Conservation (phyloP, 2,113 vertebrate genomes). For the Nanorana parkeri region DNA sequence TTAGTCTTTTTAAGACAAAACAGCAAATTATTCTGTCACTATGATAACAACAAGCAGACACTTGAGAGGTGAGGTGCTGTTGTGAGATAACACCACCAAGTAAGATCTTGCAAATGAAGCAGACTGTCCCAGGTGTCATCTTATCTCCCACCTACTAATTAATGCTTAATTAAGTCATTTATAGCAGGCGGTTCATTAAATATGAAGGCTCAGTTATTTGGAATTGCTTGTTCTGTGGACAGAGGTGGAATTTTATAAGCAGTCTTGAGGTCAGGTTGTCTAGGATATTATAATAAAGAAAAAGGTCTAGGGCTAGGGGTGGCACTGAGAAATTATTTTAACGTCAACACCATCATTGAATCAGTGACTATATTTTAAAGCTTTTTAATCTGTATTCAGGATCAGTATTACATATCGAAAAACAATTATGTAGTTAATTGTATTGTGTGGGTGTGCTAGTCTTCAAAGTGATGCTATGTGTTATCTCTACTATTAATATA, state of each 20-base stretch:
- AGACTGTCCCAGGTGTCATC: constrained; percentile 54
- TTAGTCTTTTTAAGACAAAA: constrained; percentile 56
- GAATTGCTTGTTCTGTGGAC: constrained; percentile 10
- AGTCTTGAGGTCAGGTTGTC: neutral
- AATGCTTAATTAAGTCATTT: constrained; percentile 53
- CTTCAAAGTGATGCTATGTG: too few species aligned
- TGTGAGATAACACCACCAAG: constrained; percentile 56
- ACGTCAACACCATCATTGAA: too few species aligned
- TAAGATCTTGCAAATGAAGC: constrained; percentile 55
- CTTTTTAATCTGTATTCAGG: too few species aligned
- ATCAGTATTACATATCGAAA: too few species aligned
- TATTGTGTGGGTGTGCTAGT: too few species aligned
- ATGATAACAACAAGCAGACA: constrained; percentile 49
- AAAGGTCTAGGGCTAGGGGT: neutral
- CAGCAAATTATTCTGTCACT: constrained; percentile 52
- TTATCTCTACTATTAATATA: too few species aligned
- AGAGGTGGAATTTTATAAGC: neutral
- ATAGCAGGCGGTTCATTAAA: constrained; percentile 39
- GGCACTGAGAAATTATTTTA: neutral
- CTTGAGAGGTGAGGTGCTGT: constrained; percentile 56
- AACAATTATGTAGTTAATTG: too few species aligned
- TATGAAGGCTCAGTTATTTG: constrained; percentile 15
- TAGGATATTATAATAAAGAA: neutral
- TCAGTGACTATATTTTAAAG: too few species aligned
- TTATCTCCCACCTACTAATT: constrained; percentile 54